These are phyloP conservation scores for Choloepus hoffmanni DNA, from an alignment of 2,113 vertebrate species.

Conservation along the genomic window DNA sequence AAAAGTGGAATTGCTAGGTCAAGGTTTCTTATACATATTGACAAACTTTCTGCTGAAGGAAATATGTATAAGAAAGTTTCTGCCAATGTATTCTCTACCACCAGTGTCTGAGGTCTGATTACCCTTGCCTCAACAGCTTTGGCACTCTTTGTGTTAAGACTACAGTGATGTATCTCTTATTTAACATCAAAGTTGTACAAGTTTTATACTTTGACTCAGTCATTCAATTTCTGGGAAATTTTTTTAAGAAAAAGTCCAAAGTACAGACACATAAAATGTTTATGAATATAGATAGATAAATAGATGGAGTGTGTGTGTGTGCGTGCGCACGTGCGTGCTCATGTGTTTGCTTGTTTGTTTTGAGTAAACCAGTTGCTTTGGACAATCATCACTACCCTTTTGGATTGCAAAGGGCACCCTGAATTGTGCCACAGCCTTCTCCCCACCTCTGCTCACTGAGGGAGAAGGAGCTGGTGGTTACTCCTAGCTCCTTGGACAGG, in stretches of 20 bases:
- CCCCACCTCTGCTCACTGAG: background rate
- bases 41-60: background rate
- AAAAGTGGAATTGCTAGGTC: background rate
- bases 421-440: background rate
- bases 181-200: background rate
- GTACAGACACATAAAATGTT: background rate
- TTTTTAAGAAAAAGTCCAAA: slow-evolving; percentile 36
- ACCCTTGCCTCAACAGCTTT: background rate
- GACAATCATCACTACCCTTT: background rate
- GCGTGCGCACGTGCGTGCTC: too few relatives aligned
- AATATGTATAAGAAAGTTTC: too few relatives aligned
- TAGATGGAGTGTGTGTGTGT: too few relatives aligned
- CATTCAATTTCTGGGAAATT: background rate
- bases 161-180: background rate
- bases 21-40: slow-evolving; percentile 13
- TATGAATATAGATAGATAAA: background rate
- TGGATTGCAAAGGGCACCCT: background rate
- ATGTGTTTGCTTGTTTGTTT: background rate
- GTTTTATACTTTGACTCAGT: slow-evolving; percentile 36
- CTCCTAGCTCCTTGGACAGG: background rate
- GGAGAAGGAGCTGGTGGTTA: background rate
- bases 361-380: background rate
- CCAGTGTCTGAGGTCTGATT: background rate
- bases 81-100: background rate
- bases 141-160: background rate